phyloP scores from a whole-genome alignment of 2,113 vertebrate genomes.

The Eclectus roratus region DNA sequence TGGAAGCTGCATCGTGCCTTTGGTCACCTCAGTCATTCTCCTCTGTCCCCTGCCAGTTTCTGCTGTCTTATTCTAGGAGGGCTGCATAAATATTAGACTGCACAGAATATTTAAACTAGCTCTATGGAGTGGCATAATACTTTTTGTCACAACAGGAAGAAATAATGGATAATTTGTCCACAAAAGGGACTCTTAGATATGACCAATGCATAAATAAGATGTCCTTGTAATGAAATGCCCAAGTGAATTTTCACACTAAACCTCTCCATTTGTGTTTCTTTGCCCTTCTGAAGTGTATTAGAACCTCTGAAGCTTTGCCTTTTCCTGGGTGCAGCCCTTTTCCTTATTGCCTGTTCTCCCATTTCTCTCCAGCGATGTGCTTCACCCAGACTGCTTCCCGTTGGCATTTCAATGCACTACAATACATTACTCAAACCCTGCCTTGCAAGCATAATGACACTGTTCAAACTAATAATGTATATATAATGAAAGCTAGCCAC shows the following conservation, averaged over 20 bases:
- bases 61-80: neutral
- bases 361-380: neutral
- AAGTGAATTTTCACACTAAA: neutral
- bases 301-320: neutral
- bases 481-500: neutral
- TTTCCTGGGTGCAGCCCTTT: neutral
- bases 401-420: fast-evolving
- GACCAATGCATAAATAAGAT: neutral
- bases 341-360: neutral
- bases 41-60: neutral
- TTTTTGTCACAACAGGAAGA: neutral
- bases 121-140: neutral
- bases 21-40: neutral
- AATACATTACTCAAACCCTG: neutral
- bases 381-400: neutral
- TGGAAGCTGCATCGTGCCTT: neutral
- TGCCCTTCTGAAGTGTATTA: neutral
- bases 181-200: neutral
- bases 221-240: neutral
- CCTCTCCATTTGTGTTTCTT: neutral
- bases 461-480: neutral
- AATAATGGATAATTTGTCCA: neutral
- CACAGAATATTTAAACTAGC: neutral
- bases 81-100: neutral
- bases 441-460: neutral